Percentiles rank a stretch among this genome's conserved stretches.
Evolutionary conservation across 1,140 invertebrate genomes (phyloP).

Genomic region (Diachasma alloeum): DNA sequence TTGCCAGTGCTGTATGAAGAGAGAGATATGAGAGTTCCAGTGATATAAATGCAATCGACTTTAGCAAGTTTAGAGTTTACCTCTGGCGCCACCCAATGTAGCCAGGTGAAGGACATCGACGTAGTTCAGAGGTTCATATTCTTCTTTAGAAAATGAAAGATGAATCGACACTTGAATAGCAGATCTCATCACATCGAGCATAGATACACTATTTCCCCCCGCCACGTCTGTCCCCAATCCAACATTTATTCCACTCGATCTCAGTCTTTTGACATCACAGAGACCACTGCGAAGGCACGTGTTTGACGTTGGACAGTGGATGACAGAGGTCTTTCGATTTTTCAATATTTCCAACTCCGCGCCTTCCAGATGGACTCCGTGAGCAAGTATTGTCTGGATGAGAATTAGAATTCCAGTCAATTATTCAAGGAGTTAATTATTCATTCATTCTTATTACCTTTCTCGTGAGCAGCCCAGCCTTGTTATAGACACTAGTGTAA

Average conservation of each 20-base stretch:
- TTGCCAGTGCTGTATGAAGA: constrained; percentile 72
- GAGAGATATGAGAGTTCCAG: constrained; percentile 12
- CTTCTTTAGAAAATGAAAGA: constrained; percentile 63
- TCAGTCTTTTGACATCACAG: constrained; percentile 77
- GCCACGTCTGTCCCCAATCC: constrained; percentile 90
- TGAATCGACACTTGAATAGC: constrained; percentile 79
- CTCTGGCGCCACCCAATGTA: constrained; percentile 85
- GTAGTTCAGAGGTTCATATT: constrained; percentile 72
- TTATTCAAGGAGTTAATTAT: not conserved
- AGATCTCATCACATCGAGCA: constrained; percentile 78
- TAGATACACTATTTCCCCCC: constrained; percentile 79
- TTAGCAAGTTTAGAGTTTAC: constrained; percentile 57
- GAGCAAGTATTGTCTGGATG: constrained; percentile 78
- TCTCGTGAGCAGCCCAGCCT: constrained; percentile 74
- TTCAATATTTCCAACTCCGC: constrained; percentile 77
- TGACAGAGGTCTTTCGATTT: constrained; percentile 70
- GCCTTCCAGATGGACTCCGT: constrained; percentile 79
- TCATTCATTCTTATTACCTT: constrained; percentile 66
- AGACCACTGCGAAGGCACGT: constrained; percentile 83
- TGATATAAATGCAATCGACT: constrained; percentile 8
- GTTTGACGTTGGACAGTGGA: constrained; percentile 91
- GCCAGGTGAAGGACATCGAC: constrained; percentile 84
- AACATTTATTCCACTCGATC: constrained; percentile 74
- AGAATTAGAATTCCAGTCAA: not conserved
- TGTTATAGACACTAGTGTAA: constrained; percentile 82